Percentiles rank a stretch among this genome's conserved stretches.
Conservation (phyloP, 1,140 invertebrate species). For the Aphelenchoides fujianensis region DNA sequence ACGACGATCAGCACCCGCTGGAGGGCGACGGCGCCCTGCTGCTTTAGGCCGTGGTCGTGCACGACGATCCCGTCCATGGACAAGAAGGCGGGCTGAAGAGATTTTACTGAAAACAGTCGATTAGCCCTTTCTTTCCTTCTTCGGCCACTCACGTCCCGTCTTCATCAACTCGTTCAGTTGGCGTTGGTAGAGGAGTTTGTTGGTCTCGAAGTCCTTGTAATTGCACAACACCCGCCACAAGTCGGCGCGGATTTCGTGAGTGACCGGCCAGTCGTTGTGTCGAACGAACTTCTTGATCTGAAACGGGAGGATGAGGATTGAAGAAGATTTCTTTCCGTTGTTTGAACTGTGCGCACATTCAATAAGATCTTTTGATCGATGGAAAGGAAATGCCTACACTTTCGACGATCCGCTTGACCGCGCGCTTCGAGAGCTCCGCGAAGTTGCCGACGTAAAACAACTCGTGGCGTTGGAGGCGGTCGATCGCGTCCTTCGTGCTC, state of each 20-base stretch:
- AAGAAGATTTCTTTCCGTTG: neutral
- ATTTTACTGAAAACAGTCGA: conserved; percentile 49
- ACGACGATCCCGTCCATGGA: conserved; percentile 59
- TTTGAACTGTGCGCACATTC: neutral
- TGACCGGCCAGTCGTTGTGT: conserved; percentile 57
- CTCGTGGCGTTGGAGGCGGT: neutral
- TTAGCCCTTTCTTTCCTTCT: neutral
- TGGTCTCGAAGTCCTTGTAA: conserved; percentile 55
- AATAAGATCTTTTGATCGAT: too few species aligned
- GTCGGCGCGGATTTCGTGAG: conserved; percentile 56
- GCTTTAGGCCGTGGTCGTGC: conserved; percentile 57
- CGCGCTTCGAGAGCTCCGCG: neutral
- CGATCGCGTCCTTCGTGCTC: neutral
- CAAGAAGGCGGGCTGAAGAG: conserved; percentile 41
- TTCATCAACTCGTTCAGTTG: conserved; percentile 48
- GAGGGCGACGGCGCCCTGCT: conserved; percentile 51
- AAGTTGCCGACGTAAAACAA: neutral
- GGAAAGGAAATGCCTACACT: neutral
- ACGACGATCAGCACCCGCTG: conserved; percentile 58
- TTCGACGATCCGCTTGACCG: conserved; percentile 1
- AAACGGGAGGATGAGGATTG: conserved; percentile 22
- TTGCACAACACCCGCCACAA: conserved; percentile 54
- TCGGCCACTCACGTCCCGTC: conserved; percentile 44
- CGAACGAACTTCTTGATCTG: conserved; percentile 59
- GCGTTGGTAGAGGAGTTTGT: conserved; percentile 44